Evolutionary conservation across 2,797 vertebrate species (phyloP), one percentile per base, ranked within the genome.

Genomic region (Cygnus olor): DNA sequence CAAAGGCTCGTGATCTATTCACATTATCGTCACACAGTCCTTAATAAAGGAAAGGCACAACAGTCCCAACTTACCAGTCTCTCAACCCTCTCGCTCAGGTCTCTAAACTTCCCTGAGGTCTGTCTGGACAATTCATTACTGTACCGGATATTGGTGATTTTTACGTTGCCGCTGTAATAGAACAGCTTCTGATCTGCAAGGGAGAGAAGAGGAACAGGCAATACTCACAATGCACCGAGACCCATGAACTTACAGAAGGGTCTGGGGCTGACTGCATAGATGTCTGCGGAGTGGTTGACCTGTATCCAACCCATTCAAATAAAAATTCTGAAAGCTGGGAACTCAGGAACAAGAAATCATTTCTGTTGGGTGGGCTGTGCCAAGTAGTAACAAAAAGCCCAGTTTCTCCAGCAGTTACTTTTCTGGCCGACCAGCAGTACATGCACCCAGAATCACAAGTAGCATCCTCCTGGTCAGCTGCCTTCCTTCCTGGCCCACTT

Each of bases 21-120:
- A 45, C 60, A 49, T 56, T 42, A 53, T 84, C 63, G 47, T 44
- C 83, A 80, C 12, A 47, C 14, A 24, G 51, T 45, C 44, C 56
- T 66, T 79, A 60, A 63, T 47, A 85, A 93, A 4, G 8, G 91
- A 94, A 92, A 87, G 69, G 72, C 71, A 89, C 63, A 70, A 81
- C 5, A 25, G 24, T 79, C 63, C 85, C 63, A 78, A 98, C 97
- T 94, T 97, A 98, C 98, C 98, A 97, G 73, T 92, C 97, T 97
- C 94, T 98, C 98, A 76, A 98, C 96, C 94, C 83, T 97, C 87
- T 85, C 97, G 7, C 97, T 98, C 84, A 98, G 80, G 94, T 71
- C 73, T 87, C 97, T 97, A 57, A 97, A 97, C 80, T 87, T 93
- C 42, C 97, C 96, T 57, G 98, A 97, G 57, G 95, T 91, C 80